Base-by-base conservation (phyloP, 2,888 invertebrate species). In the Caenorhabditis becei region DNA sequence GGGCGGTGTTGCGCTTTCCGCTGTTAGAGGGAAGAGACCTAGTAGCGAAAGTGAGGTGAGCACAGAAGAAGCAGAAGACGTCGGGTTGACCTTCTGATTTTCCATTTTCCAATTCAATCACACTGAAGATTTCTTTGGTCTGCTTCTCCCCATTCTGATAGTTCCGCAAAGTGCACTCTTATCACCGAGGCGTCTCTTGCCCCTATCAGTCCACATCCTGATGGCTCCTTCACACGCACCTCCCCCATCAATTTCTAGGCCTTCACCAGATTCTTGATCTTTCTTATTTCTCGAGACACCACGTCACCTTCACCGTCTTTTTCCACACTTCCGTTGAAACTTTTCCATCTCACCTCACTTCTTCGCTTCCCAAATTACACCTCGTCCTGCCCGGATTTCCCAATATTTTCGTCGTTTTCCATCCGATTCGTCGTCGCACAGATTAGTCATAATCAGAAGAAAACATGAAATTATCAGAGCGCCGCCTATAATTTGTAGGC, bases 1-100 rank as follows among this genome's bases (percentile, higher is more conserved):
- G 47, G 3, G 47, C 67, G 75, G 69, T 77, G 77, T 69, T 75
- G 75, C 75, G 59, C 75, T 75, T 75, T 66, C 75, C 66, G 75
- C 63, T 63, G 32, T 62, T 28, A 47, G 69, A 59, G 37, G 47
- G 59, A 44, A 49, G 47, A 47, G 47, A 47, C n/a, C 47, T 47
- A 47, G 47, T 47, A 47, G 47, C 47, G 47, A 47, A 47, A 47
- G 41, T 32, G 53, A 70, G 62, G 41, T 54, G 47, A 37, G 20
- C 44, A 44, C 44, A 49, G 41, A 49, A 24, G 23, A 28, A 24
- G 35, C 41, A n/a, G 23, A 7, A 51, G 23, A 20, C 51, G 44
- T 28, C 51, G 49, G 28, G 20, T 62, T 62, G 71, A 71, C 61
- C 63, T 72, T 72, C 54, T 56, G 53, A 35, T 44, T 63, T 54